These are phyloP conservation scores for Dusona sp. DNA, from an alignment of 2,888 invertebrate species.

Conservation along the genomic window DNA sequence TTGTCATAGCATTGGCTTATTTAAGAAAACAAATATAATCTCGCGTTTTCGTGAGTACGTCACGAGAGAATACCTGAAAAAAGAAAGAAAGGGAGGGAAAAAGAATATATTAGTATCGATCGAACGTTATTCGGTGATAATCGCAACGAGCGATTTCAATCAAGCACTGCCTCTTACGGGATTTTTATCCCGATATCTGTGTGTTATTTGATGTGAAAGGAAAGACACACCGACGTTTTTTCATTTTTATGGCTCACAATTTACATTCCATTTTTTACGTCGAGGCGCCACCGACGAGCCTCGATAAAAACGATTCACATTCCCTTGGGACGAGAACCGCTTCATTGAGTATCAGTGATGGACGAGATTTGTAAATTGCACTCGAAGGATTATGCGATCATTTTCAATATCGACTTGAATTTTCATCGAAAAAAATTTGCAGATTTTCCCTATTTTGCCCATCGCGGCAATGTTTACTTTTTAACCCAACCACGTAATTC, in stretches of 20 bases:
- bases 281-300: slow-evolving; percentile 13
- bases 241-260: slow-evolving; percentile 11
- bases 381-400: background rate
- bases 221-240: slow-evolving; percentile 34
- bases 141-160: slow-evolving; percentile 69
- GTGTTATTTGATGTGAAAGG: slow-evolving; percentile 46
- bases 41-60: background rate
- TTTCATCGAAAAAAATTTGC: background rate
- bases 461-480: background rate
- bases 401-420: slow-evolving; percentile 7
- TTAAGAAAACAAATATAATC: slow-evolving; percentile 71
- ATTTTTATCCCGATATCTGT: slow-evolving; percentile 62
- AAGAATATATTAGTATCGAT: slow-evolving; percentile 1
- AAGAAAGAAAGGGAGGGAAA: background rate
- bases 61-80: slow-evolving; percentile 28
- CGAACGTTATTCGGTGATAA: slow-evolving; percentile 34
- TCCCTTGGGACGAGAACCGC: slow-evolving; percentile 10
- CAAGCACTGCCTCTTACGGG: slow-evolving; percentile 77
- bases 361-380: slow-evolving; percentile 8
- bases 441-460: background rate
- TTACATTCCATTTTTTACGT: slow-evolving; percentile 61
- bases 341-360: background rate
- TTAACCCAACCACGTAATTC: slow-evolving; percentile 14
- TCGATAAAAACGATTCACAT: background rate
- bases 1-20: slow-evolving; percentile 86